These are phyloP conservation scores for Aphelinus certus DNA, from an alignment of 1,140 invertebrate genomes.

Conservation along the genomic window DNA sequence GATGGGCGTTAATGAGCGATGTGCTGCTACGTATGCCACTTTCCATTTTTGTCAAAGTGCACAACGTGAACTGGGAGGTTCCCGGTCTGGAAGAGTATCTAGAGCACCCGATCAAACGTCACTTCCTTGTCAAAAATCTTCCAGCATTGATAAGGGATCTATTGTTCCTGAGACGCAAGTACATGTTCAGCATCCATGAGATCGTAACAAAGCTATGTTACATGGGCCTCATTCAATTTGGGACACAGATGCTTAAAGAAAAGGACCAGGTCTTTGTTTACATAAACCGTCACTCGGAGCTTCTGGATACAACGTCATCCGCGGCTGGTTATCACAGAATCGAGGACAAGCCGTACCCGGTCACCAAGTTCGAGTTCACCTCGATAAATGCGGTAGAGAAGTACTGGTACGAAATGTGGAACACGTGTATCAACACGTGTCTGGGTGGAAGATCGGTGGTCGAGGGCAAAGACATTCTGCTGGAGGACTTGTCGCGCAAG, in stretches of 20 bases:
- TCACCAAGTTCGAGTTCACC: constrained; percentile 69
- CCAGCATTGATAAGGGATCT: constrained; percentile 66
- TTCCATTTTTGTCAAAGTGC: constrained; percentile 75
- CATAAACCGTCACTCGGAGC: constrained; percentile 70
- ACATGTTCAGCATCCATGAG: constrained; percentile 73
- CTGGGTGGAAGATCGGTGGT: constrained; percentile 67
- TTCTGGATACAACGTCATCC: constrained; percentile 76
- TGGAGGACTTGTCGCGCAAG: constrained; percentile 68
- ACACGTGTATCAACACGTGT: constrained; percentile 74
- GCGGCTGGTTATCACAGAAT: constrained; percentile 73
- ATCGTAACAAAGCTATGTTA: constrained; percentile 70
- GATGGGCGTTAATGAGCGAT: constrained; percentile 82
- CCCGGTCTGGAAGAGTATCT: constrained; percentile 71
- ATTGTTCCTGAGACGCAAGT: constrained; percentile 71
- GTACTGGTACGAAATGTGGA: constrained; percentile 81
- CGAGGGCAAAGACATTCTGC: constrained; percentile 64
- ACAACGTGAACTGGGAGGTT: constrained; percentile 70
- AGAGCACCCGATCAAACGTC: constrained; percentile 74
- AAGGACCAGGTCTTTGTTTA: constrained; percentile 80
- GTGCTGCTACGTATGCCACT: constrained; percentile 78
- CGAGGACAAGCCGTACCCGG: constrained; percentile 69
- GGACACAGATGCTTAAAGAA: constrained; percentile 72
- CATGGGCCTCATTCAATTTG: constrained; percentile 78
- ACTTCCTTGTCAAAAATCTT: constrained; percentile 71
- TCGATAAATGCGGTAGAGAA: constrained; percentile 69